Conservation (phyloP, 2,888 invertebrate genomes). For the Caenorhabditis imperialis region DNA sequence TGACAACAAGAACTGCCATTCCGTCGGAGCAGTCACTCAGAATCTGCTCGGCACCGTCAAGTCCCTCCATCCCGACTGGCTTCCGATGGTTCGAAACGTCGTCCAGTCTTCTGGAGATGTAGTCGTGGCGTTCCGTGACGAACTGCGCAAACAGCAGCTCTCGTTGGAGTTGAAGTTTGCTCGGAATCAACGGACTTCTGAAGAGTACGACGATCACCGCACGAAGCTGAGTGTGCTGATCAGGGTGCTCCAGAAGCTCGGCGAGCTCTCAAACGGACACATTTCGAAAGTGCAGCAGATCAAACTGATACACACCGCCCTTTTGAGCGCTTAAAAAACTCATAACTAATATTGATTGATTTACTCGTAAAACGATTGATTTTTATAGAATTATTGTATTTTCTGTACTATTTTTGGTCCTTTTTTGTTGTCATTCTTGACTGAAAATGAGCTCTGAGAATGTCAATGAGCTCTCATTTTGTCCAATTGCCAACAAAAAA, state of each 20-base stretch:
- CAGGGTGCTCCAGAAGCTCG: conserved; percentile 17
- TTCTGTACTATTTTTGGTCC: no score
- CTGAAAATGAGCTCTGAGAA: no score
- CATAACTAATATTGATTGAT: no score
- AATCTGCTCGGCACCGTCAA: conserved; percentile 46
- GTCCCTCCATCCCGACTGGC: conserved; percentile 50
- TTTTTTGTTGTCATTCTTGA: no score
- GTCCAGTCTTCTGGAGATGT: conserved; percentile 10
- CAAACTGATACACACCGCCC: conserved; percentile 40
- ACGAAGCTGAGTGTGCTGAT: conserved; percentile 13
- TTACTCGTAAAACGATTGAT: no score
- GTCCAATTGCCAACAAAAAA: no score
- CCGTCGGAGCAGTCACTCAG: conserved; percentile 31
- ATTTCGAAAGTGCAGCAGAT: conserved; percentile 42
- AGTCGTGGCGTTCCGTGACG: conserved; percentile 5
- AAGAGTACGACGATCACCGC: conserved; percentile 9
- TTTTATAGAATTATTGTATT: no score
- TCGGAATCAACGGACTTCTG: conserved; percentile 3
- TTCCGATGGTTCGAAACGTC: conserved; percentile 17
- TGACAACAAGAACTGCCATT: conserved; percentile 38
- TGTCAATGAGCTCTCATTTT: no score
- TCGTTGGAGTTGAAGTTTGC: conserved; percentile 14
- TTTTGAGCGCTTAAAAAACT: conserved; percentile 33
- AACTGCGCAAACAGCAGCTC: conserved; percentile 6
- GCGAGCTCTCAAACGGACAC: conserved; percentile 9